These are phyloP conservation scores for Pithys albifrons DNA, from an alignment of 2,113 vertebrate genomes.

Conservation along the genomic window DNA sequence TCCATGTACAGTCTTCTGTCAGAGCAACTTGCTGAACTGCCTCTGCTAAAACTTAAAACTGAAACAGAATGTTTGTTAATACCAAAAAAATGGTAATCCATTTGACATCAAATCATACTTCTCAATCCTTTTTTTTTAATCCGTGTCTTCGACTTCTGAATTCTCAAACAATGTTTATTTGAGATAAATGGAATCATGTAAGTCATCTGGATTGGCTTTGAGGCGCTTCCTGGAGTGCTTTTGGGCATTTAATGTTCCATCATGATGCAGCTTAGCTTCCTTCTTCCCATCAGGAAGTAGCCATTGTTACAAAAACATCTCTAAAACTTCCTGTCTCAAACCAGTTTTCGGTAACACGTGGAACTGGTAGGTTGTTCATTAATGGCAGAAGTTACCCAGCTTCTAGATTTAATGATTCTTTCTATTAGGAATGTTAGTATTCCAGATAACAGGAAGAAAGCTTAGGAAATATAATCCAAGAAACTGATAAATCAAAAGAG, in stretches of 20 bases:
- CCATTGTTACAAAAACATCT: background rate
- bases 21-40: background rate
- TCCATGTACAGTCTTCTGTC: background rate
- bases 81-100: fast-evolving
- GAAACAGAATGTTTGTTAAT: background rate
- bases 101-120: background rate
- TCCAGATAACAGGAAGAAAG: background rate
- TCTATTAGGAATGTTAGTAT: background rate
- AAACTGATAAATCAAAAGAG: background rate
- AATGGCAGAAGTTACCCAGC: background rate
- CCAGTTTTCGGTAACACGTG: background rate
- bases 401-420: background rate
- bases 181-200: background rate
- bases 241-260: background rate
- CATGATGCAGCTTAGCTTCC: background rate
- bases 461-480: background rate
- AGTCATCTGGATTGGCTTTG: background rate
- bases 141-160: background rate
- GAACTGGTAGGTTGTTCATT: background rate
- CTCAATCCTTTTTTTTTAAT: background rate
- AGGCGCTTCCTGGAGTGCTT: background rate
- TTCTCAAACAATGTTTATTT: background rate
- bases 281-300: background rate
- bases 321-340: background rate
- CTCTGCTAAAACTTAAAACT: background rate